A percentile compares a stretch with the other conserved stretches of the same genome.
These are phyloP conservation scores for Aplysina aerophoba DNA, from an alignment of 37 sponge, comb jelly and placozoan species.

Conservation along the genomic window DNA sequence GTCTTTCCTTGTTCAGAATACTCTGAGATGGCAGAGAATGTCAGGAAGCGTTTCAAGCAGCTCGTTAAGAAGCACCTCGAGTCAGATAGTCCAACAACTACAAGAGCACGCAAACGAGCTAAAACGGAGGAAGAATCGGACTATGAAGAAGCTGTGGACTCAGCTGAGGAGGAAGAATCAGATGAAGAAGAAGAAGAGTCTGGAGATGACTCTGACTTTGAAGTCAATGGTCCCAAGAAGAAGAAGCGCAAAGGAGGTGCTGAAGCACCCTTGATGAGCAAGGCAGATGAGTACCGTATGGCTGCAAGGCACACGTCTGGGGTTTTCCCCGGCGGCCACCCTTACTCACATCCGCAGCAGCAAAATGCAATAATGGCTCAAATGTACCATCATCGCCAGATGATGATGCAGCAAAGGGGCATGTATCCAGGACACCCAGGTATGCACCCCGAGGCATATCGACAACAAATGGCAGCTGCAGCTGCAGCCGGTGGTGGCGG, in stretches of 20 bases:
- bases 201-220: slow-evolving; percentile 15
- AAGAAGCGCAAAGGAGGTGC: background rate
- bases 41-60: slow-evolving; percentile 47
- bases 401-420: slow-evolving; percentile 19
- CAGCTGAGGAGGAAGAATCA: background rate
- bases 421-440: background rate
- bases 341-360: slow-evolving; percentile 4
- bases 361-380: no score
- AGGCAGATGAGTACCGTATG: slow-evolving; percentile 23
- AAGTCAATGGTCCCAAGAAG: background rate
- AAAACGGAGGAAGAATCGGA: slow-evolving; percentile 30
- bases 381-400: slow-evolving; percentile 1
- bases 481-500: no score
- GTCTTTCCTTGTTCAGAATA: no score
- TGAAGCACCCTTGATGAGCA: background rate
- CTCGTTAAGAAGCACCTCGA: slow-evolving; percentile 56
- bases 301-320: background rate
- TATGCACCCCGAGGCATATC: background rate
- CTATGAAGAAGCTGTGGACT: background rate
- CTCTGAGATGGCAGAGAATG: slow-evolving; percentile 64
- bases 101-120: background rate
- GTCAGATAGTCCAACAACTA: slow-evolving; percentile 13
- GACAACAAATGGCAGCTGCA: no score
- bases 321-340: background rate
- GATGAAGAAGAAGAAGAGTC: slow-evolving; percentile 42